Conservation (phyloP, 2,888 invertebrate species). For the Hirtodrosophila cameraria region DNA sequence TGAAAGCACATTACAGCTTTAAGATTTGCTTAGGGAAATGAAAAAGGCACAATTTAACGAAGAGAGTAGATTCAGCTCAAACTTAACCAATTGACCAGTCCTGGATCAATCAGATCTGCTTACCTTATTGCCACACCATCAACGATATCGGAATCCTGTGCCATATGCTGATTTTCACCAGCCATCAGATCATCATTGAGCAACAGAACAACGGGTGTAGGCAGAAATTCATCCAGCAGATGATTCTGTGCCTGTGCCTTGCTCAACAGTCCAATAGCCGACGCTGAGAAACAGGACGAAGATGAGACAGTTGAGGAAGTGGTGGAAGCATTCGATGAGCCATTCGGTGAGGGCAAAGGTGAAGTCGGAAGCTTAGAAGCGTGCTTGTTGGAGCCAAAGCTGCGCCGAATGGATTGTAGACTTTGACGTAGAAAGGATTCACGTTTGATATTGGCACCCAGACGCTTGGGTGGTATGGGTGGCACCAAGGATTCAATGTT, state of each 20-base stretch:
- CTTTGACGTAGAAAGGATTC: slow-evolving; percentile 81
- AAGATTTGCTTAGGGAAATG: too few species aligned
- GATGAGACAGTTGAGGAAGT: slow-evolving; percentile 45
- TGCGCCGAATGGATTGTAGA: slow-evolving; percentile 78
- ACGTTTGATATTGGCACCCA: slow-evolving; percentile 61
- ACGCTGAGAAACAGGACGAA: slow-evolving; percentile 46
- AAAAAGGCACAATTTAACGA: too few species aligned
- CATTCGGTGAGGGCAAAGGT: slow-evolving; percentile 17
- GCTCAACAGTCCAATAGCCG: slow-evolving; percentile 49
- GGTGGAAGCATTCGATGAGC: slow-evolving; percentile 48
- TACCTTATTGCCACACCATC: slow-evolving; percentile 33
- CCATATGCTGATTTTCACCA: slow-evolving; percentile 1
- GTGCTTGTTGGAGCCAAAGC: slow-evolving; percentile 73
- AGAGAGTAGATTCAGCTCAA: too few species aligned
- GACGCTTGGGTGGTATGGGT: slow-evolving; percentile 22
- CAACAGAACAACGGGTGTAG: slow-evolving; percentile 50
- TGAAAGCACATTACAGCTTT: too few species aligned
- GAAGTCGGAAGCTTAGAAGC: slow-evolving; percentile 31
- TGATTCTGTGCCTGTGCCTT: slow-evolving; percentile 54
- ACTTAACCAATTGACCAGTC: too few species aligned
- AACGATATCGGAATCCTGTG: slow-evolving; percentile 5
- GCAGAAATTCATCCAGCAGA: slow-evolving; percentile 49
- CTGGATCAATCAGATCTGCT: neutral
- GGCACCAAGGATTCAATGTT: neutral
- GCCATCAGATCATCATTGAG: slow-evolving; percentile 42